Conservation (phyloP, 2,888 invertebrate species). For the Norana najaformis region DNA sequence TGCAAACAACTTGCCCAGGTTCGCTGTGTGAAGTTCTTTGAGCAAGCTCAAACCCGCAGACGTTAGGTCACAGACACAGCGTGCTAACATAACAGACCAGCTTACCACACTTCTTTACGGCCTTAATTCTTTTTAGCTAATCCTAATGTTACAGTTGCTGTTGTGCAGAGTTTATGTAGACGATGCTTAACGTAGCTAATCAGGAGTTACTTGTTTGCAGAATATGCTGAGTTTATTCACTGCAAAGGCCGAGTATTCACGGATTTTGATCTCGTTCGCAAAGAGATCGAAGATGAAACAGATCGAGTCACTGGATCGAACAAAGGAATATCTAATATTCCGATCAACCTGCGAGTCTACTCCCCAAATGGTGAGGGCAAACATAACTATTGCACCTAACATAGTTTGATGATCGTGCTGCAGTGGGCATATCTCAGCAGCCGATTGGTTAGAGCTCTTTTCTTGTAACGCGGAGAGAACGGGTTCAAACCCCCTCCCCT, state of each 20-base stretch:
- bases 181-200: background rate
- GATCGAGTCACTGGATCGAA: constrained; percentile 95
- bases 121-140: background rate
- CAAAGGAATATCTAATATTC: constrained; percentile 97
- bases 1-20: too few relatives aligned
- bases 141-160: background rate
- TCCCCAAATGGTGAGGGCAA: constrained; percentile 84
- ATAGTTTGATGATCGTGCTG: too few relatives aligned
- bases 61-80: background rate
- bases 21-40: too few relatives aligned
- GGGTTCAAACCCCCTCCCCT: background rate
- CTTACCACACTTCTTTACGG: background rate
- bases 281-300: constrained; percentile 96
- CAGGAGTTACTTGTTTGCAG: constrained; percentile 64
- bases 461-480: too few relatives aligned
- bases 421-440: too few relatives aligned
- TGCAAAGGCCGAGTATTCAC: constrained; percentile 95
- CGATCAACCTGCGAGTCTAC: constrained; percentile 96
- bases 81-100: background rate
- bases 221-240: constrained; percentile 97
- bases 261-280: constrained; percentile 89
- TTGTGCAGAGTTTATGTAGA: background rate
- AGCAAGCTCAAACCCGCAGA: too few relatives aligned
- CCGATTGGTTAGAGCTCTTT: background rate
- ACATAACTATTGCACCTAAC: background rate